A percentile compares a stretch with the other conserved stretches of the same genome.
phyloP scores from a whole-genome alignment of 30 jellyfish, hydroid and myxozoan genomes.

The Rhopilema esculentum region DNA sequence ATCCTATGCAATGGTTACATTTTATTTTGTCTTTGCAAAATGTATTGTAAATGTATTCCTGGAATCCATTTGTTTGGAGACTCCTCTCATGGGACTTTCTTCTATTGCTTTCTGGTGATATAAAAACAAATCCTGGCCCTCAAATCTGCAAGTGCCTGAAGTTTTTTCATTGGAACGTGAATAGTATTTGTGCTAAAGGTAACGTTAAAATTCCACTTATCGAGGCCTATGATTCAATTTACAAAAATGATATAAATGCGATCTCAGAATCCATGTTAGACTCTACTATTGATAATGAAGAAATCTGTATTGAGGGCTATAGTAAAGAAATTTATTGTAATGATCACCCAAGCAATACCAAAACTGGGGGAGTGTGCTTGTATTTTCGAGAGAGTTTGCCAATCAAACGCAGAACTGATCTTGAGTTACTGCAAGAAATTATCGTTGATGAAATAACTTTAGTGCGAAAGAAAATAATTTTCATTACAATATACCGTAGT shows the following conservation, averaged over 20 bases:
- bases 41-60: slow-evolving; percentile 2
- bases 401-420: slow-evolving; percentile 31
- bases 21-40: slow-evolving; percentile 10
- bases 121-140: slow-evolving; percentile 3
- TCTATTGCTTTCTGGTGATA: slow-evolving; percentile 14
- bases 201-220: slow-evolving; percentile 8
- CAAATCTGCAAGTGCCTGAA: neutral
- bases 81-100: slow-evolving; percentile 11
- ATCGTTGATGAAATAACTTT: slow-evolving; percentile 19
- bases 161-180: slow-evolving; percentile 24
- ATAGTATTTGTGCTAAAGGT: slow-evolving; percentile 38
- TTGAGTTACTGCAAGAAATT: slow-evolving; percentile 28
- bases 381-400: slow-evolving; percentile 46
- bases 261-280: slow-evolving; percentile 13
- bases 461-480: slow-evolving; percentile 14
- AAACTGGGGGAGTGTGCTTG: slow-evolving; percentile 51
- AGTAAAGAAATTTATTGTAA: slow-evolving; percentile 22
- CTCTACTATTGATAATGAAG: neutral
- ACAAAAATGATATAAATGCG: slow-evolving; percentile 10
- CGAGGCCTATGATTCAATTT: slow-evolving; percentile 21
- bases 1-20: slow-evolving; percentile 19
- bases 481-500: slow-evolving; percentile 12
- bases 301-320: slow-evolving; percentile 23
- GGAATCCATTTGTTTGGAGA: neutral
- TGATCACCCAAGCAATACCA: slow-evolving; percentile 50